Percentiles rank a stretch among this genome's conserved stretches.
phyloP scores from a whole-genome alignment of 53 echinoderm and acorn worm genomes.

The Henricia sp. region DNA sequence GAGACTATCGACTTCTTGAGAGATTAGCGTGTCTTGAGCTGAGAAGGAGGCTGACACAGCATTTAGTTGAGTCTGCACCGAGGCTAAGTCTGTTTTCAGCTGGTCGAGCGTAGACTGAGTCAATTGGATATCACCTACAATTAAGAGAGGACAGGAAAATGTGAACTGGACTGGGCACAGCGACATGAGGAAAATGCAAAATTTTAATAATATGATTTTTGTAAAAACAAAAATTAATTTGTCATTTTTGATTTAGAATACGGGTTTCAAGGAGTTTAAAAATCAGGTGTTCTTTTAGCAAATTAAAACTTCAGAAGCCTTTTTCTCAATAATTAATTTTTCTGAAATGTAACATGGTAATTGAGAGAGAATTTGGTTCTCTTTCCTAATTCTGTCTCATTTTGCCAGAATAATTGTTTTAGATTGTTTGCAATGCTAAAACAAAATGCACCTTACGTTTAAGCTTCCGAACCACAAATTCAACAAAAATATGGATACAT shows the following conservation, averaged over 20 bases:
- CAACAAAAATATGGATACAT: not conserved
- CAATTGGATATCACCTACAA: slow-evolving; percentile 74
- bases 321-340: no score
- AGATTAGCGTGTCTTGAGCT: slow-evolving; percentile 9
- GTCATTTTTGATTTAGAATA: no score
- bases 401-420: no score
- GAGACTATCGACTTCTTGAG: slow-evolving; percentile 50
- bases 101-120: slow-evolving; percentile 27
- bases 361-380: no score
- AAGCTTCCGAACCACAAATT: not conserved
- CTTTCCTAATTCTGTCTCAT: not conserved
- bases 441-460: not conserved
- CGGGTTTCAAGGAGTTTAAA: no score
- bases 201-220: not conserved
- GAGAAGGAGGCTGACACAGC: slow-evolving; percentile 18
- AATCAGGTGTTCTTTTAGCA: no score
- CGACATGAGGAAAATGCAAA: no score
- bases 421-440: no score
- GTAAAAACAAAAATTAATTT: no score
- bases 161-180: not conserved
- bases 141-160: not conserved
- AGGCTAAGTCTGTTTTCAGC: slow-evolving; percentile 56
- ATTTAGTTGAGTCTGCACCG: slow-evolving; percentile 39
- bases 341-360: no score
- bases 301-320: no score